Evolutionary conservation across 2,113 vertebrate species (phyloP).

Genomic region (Otis tarda): DNA sequence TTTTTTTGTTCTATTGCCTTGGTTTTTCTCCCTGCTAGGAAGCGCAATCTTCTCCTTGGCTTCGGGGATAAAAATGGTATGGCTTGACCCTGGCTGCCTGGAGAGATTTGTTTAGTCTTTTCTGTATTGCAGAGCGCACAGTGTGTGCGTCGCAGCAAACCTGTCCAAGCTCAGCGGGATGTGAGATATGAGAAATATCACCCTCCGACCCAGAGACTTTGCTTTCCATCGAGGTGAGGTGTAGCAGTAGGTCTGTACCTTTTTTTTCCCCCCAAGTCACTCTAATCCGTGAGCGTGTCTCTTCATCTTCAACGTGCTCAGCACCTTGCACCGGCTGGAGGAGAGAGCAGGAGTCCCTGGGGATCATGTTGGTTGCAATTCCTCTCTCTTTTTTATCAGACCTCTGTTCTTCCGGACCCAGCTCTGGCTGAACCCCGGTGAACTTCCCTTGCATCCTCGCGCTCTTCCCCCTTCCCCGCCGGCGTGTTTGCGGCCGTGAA

Average conservation of each 20-base stretch:
- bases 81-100: constrained; percentile 7
- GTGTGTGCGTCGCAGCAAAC: neutral
- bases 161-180: neutral
- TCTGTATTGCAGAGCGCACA: neutral
- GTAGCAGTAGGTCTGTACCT: neutral
- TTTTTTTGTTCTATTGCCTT: neutral
- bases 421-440: constrained; percentile 22
- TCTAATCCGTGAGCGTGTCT: neutral
- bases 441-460: constrained; percentile 18
- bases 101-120: constrained; percentile 40
- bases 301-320: neutral
- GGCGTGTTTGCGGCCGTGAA: neutral
- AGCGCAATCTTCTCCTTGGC: neutral
- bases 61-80: neutral
- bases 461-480: constrained; percentile 9
- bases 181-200: neutral
- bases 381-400: constrained; percentile 28
- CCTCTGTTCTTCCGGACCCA: neutral
- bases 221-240: neutral
- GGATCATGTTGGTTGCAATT: neutral
- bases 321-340: neutral
- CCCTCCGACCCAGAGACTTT: neutral
- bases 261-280: neutral
- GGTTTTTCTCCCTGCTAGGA: constrained; percentile 23
- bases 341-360: neutral